Conservation (phyloP, 2,888 invertebrate species). For the Phorcus lineatus region DNA sequence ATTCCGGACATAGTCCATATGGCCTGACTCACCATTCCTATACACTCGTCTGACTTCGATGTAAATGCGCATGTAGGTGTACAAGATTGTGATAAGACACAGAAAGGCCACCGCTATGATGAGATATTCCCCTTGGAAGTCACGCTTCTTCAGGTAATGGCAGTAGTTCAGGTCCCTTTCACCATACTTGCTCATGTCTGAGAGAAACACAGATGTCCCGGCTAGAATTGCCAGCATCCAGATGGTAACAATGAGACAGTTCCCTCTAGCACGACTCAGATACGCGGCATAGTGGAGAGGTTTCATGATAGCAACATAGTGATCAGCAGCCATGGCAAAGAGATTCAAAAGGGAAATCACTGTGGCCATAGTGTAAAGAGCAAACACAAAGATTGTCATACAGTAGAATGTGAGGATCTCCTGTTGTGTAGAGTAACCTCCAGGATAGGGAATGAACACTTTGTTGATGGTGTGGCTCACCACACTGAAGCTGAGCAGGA, state of each 20-base stretch:
- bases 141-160: constrained; percentile 56
- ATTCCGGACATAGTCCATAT: constrained; percentile 52
- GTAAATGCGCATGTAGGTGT: constrained; percentile 62
- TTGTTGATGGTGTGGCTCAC: constrained; percentile 57
- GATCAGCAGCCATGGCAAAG: constrained; percentile 62
- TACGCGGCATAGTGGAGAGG: constrained; percentile 53
- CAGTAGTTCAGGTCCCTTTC: constrained; percentile 55
- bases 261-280: constrained; percentile 48
- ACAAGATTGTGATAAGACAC: constrained; percentile 55
- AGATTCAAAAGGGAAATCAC: constrained; percentile 62
- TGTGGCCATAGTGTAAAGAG: constrained; percentile 59
- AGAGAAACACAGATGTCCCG: constrained; percentile 51
- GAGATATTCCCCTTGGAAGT: constrained; percentile 63
- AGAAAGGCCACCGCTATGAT: constrained; percentile 56
- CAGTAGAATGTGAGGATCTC: constrained; percentile 53
- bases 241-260: constrained; percentile 48
- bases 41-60: constrained; percentile 51
- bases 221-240: constrained; percentile 55
- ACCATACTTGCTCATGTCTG: constrained; percentile 30
- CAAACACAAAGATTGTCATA: constrained; percentile 53
- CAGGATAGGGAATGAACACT: constrained; percentile 47
- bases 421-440: constrained; percentile 31
- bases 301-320: constrained; percentile 61
- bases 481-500: constrained; percentile 59
- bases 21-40: constrained; percentile 27